Percentiles rank a stretch among this genome's conserved stretches.
Evolutionary conservation across 1,140 invertebrate genomes (phyloP).

Genomic region (Neodiprion fabricii): DNA sequence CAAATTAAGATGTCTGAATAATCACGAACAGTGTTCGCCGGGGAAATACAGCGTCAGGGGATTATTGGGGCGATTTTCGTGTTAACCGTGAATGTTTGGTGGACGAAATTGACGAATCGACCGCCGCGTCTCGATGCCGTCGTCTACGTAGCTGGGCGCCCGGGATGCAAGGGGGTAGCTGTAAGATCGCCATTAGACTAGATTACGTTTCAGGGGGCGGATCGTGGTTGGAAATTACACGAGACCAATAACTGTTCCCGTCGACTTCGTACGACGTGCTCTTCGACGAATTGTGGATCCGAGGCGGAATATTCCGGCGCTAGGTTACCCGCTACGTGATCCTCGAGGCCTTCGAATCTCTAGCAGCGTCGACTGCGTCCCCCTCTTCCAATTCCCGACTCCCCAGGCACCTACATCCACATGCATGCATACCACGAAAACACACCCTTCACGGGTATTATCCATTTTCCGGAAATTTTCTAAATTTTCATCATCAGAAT

Average conservation of each 20-base stretch:
- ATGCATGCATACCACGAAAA: no score
- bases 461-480: no score
- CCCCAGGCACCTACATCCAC: no score
- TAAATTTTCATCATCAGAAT: no score
- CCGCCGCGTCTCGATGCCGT: neutral
- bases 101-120: neutral
- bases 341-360: neutral
- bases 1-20: no score
- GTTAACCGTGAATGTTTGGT: neutral
- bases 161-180: neutral
- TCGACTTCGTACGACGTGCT: neutral
- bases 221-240: constrained; percentile 18
- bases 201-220: constrained; percentile 18
- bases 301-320: neutral
- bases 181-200: constrained; percentile 16
- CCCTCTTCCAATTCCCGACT: no score
- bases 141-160: neutral
- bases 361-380: no score
- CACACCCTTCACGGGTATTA: no score
- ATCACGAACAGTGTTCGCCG: no score
- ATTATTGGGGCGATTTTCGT: neutral
- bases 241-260: constrained; percentile 14
- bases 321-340: neutral
- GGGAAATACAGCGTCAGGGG: no score
- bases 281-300: neutral